Base-by-base conservation (phyloP, 2,113 vertebrate genomes). In the Equus quagga region DNA sequence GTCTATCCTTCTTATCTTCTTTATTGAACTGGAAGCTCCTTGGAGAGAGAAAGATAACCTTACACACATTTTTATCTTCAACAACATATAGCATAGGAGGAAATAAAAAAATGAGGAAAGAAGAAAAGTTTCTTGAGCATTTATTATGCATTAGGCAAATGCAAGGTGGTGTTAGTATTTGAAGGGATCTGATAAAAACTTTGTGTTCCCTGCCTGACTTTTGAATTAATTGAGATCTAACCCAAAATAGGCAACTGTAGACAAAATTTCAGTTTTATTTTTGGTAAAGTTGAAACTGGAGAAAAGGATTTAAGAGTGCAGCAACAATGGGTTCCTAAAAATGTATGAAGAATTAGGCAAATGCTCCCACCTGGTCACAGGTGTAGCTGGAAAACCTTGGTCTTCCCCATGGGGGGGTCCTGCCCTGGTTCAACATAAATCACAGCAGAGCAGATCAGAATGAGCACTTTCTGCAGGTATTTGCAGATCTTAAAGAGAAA, bases 1-100 rank as follows among this genome's bases (percentile, higher is more conserved):
- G 81, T 91, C 41, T 64, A 41, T 64, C 28, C 44, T 76, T 33
- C 62, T 96, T 65, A 87, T 97, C 79, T 97, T 18, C 54, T 78
- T 81, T 86, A 93, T 60, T 97, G 89, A 95, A 91, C 69, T 86
- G 56, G 89, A 94, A 88, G 28, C 54, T 95, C 60, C 62, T 82
- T 84, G 72, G 67, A 85, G 87, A 94, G 46, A 80, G 49, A 96
- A 78, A 97, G 93, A 79, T 90, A 92, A 96, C 78, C 23, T 51
- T 67, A 96, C 26, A 44, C 2, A 73, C 78, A 46, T n/a, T 83
- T 96, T 88, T 87, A 82, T 76, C 67, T 91, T 78, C 72, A 91
- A 46, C 28, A 81, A 94, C 80, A 97, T 82, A 88, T 65, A 82
- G 54, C 46, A 91, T 23, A 56, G 69, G 26, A 70, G 21, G 5